These are phyloP conservation scores for Porites australiensis DNA, from an alignment of 64 coral and sea anemone species.

Conservation along the genomic window DNA sequence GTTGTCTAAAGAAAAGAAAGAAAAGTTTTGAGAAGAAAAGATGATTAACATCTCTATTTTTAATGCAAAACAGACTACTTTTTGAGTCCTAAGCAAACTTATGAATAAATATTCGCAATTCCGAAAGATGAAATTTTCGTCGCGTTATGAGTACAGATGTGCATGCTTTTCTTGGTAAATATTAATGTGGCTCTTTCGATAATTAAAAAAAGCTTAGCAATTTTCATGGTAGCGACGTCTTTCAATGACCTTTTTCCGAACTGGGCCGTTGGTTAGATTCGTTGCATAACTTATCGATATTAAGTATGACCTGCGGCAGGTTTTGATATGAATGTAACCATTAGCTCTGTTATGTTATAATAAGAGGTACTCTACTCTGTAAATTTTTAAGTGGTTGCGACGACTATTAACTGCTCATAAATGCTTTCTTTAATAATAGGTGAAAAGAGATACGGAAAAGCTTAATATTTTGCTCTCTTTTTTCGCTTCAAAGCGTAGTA, in stretches of 20 bases:
- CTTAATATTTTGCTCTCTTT: not conserved
- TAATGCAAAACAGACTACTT: no score
- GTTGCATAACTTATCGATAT: not conserved
- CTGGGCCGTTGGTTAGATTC: not conserved
- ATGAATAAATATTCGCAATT: no score
- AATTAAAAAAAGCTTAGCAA: not conserved
- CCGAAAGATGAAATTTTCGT: not conserved
- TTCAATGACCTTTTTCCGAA: not conserved
- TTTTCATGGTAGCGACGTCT: not conserved
- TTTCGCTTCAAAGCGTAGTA: not conserved
- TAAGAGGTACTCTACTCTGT: slow-evolving; percentile 19
- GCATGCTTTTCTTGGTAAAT: not conserved
- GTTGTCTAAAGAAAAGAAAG: no score
- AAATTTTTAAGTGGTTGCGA: slow-evolving; percentile 8
- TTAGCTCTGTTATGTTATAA: slow-evolving; percentile 9
- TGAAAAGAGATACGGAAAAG: not conserved
- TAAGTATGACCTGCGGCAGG: not conserved
- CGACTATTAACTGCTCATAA: slow-evolving; percentile 23
- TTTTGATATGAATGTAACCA: not conserved
- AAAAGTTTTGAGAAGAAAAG: no score
- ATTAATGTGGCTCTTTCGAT: not conserved
- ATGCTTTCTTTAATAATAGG: not conserved
- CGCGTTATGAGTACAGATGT: not conserved
- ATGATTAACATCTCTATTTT: no score
- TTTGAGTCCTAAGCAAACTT: no score